Percentiles rank a stretch among this genome's conserved stretches.
These are phyloP conservation scores for Enteromius fasciolatus DNA, from an alignment of 2,797 vertebrate genomes.

Conservation along the genomic window DNA sequence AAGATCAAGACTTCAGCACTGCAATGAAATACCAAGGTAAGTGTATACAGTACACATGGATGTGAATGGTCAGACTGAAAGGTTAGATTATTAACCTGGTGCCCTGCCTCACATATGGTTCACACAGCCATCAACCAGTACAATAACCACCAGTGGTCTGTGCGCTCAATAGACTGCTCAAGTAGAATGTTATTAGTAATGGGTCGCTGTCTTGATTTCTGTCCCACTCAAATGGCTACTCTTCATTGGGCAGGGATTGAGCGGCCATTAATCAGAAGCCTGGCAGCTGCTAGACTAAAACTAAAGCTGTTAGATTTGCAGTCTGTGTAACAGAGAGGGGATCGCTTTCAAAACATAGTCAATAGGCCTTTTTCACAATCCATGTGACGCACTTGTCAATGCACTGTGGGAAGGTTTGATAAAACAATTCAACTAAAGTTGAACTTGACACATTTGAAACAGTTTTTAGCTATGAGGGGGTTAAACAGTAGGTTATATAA, in stretches of 20 bases:
- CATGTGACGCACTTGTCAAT: background rate
- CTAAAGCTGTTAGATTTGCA: conserved; percentile 51
- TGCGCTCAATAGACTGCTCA: conserved; percentile 78
- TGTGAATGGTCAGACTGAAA: conserved; percentile 45
- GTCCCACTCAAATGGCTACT: conserved; percentile 75
- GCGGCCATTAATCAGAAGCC: conserved; percentile 81
- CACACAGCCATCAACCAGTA: conserved; percentile 56
- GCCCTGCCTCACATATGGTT: conserved; percentile 56
- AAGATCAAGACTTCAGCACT: conserved; percentile 36
- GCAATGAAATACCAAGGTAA: conserved; percentile 38
- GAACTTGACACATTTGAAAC: conserved; percentile 11
- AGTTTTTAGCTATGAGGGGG: background rate
- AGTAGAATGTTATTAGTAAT: conserved; percentile 83
- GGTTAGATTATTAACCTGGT: conserved; percentile 60
- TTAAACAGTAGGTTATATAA: background rate
- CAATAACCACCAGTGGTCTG: conserved; percentile 62
- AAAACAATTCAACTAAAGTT: conserved; percentile 1
- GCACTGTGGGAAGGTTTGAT: background rate
- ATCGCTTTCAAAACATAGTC: conserved; percentile 21
- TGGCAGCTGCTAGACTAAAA: conserved; percentile 77
- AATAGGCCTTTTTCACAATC: conserved; percentile 17
- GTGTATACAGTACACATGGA: conserved; percentile 20
- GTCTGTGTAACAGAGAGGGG: conserved; percentile 31
- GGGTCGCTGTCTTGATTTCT: conserved; percentile 77
- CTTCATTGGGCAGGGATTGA: conserved; percentile 77